Evolutionary conservation across 1,140 invertebrate species (phyloP).

Genomic region (Temnothorax curvispinosus): DNA sequence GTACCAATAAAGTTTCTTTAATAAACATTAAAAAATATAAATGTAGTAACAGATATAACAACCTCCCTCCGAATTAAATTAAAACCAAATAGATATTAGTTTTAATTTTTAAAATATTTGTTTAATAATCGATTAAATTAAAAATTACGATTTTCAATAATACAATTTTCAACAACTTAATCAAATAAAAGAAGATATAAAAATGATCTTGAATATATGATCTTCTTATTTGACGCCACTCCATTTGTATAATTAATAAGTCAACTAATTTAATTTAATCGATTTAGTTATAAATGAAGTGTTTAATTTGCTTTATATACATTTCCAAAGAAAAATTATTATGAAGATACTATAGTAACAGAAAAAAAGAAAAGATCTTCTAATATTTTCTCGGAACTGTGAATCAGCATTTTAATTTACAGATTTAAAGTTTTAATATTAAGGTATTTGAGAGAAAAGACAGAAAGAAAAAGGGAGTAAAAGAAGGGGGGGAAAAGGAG

Average conservation of each 20-base stretch:
- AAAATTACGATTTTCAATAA: not conserved
- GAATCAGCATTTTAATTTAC: not conserved
- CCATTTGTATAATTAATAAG: not conserved
- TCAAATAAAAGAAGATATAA: not conserved
- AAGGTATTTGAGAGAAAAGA: not conserved
- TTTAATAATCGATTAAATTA: conserved; percentile 3
- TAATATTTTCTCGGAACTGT: not conserved
- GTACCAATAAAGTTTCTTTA: not conserved
- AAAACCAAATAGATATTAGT: not conserved
- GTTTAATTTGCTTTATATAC: not conserved
- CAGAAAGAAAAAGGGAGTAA: too few species aligned
- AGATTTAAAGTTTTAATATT: not conserved
- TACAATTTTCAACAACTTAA: not conserved
- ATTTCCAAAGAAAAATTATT: not conserved
- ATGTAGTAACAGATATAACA: not conserved
- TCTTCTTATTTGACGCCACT: not conserved
- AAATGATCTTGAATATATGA: not conserved
- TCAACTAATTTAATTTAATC: not conserved
- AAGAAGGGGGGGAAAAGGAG: not conserved
- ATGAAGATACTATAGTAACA: not conserved
- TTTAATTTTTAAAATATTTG: not conserved
- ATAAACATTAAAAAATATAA: not conserved
- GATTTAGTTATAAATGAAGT: not conserved
- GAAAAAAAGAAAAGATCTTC: not conserved
- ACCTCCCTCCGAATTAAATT: not conserved